phyloP scores from a whole-genome alignment of 2,113 vertebrate species.

The Cynocephalus volans region DNA sequence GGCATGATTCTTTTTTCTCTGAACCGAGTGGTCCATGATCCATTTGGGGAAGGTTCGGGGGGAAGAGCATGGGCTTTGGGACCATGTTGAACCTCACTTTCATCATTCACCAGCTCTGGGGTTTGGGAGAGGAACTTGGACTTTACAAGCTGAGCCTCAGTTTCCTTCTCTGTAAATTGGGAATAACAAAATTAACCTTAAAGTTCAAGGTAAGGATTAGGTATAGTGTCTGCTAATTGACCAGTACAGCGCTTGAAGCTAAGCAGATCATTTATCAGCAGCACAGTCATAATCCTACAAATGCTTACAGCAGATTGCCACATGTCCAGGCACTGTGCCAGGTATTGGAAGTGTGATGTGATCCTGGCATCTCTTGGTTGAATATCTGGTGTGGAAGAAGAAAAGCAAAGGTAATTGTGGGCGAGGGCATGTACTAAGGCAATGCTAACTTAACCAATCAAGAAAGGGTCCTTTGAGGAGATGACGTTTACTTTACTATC shows the following conservation, averaged over 20 bases:
- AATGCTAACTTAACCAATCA: too few relatives aligned
- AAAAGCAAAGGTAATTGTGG: rapidly evolving
- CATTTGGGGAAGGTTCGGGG: not conserved
- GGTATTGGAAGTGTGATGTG: not conserved
- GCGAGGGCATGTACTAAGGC: rapidly evolving
- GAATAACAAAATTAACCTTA: not conserved
- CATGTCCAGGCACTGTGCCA: not conserved
- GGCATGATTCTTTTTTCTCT: not conserved
- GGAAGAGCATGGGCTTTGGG: not conserved
- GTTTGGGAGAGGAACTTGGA: not conserved
- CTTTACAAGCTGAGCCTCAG: not conserved
- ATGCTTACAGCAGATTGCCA: not conserved
- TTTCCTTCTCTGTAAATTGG: not conserved
- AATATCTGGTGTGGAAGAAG: not conserved
- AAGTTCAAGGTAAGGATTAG: not conserved
- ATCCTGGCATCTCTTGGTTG: too few relatives aligned
- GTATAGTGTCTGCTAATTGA: not conserved
- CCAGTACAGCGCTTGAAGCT: not conserved
- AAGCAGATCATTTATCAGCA: rapidly evolving
- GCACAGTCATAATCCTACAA: rapidly evolving
- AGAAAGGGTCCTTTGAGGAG: not conserved
- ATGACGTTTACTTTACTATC: too few relatives aligned
- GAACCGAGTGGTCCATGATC: not conserved
- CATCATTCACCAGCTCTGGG: not conserved
- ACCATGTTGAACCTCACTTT: rapidly evolving